Conservation (phyloP, 2,888 invertebrate genomes). For the Megamerina dolium region DNA sequence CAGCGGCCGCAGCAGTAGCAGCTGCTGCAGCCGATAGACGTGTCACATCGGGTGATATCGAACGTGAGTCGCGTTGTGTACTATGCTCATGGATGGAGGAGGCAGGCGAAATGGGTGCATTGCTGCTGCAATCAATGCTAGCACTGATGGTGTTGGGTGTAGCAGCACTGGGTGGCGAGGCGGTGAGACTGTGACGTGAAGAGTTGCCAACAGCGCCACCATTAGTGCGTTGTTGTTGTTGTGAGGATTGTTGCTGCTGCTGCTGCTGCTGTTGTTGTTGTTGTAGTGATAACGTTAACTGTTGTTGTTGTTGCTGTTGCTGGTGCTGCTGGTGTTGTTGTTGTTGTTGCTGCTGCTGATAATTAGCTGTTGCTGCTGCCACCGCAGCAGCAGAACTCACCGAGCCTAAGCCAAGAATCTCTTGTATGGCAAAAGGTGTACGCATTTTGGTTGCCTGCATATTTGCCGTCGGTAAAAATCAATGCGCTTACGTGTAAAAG, state of each 20-base stretch:
- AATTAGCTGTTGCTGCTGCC: conserved; percentile 36
- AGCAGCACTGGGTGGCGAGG: conserved; percentile 10
- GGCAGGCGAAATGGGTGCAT: conserved; percentile 34
- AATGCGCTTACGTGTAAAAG: background rate
- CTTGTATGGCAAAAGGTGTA: conserved; percentile 48
- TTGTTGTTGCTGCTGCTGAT: conserved; percentile 33
- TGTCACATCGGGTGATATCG: conserved; percentile 43
- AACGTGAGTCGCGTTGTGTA: conserved; percentile 33
- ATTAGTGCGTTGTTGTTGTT: conserved; percentile 8
- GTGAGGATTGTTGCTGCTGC: conserved; percentile 7
- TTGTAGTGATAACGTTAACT: conserved; percentile 21
- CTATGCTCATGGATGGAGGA: conserved; percentile 27
- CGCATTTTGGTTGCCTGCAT: conserved; percentile 50
- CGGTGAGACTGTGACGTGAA: background rate
- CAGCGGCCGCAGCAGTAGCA: conserved; percentile 43
- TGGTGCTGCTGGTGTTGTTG: conserved; percentile 16
- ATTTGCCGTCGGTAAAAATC: conserved; percentile 21
- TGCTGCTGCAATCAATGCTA: conserved; percentile 23
- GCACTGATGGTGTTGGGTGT: conserved; percentile 19
- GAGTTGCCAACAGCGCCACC: too few relatives aligned
- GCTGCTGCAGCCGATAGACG: conserved; percentile 36
- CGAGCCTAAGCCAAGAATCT: conserved; percentile 46
- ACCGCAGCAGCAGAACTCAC: conserved; percentile 34
- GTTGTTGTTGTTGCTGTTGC: conserved; percentile 19
- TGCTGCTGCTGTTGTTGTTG: conserved; percentile 18